These are phyloP conservation scores for Drosophila affinis DNA, from an alignment of 2,888 invertebrate species.

Conservation along the genomic window DNA sequence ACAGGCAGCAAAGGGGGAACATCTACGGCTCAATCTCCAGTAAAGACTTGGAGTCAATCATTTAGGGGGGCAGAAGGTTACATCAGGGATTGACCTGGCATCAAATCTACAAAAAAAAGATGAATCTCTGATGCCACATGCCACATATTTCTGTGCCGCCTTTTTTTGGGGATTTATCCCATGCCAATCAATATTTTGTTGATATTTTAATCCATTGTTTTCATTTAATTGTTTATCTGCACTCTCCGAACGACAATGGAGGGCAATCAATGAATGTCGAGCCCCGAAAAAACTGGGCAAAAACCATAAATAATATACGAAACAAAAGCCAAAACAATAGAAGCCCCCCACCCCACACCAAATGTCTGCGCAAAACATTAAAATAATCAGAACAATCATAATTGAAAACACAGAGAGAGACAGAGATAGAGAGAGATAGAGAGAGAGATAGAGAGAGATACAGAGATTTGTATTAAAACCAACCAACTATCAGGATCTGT, in stretches of 20 bases:
- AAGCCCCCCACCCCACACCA: slow-evolving; percentile 1
- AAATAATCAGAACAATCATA: slow-evolving; percentile 60
- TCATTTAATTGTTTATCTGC: background rate
- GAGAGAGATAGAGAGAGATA: too few species aligned
- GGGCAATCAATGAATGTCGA: background rate
- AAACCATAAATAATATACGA: slow-evolving; percentile 15
- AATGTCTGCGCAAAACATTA: slow-evolving; percentile 45
- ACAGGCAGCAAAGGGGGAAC: slow-evolving; percentile 20
- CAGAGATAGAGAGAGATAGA: background rate
- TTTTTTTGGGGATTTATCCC: background rate
- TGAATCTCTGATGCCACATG: background rate
- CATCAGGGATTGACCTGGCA: background rate
- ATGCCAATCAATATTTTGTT: background rate
- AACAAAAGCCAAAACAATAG: slow-evolving; percentile 18
- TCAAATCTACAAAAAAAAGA: background rate
- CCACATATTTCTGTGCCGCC: background rate
- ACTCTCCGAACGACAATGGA: background rate
- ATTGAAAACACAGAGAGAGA: slow-evolving; percentile 47
- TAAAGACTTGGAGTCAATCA: slow-evolving; percentile 12
- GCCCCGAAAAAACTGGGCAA: background rate
- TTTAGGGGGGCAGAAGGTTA: slow-evolving; percentile 14
- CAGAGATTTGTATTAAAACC: slow-evolving; percentile 7
- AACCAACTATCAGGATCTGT: slow-evolving; percentile 34
- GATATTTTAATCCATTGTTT: slow-evolving; percentile 1
- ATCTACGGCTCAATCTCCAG: background rate